phyloP scores from a whole-genome alignment of 2,888 invertebrate genomes.

The Temnothorax rugatulus region DNA sequence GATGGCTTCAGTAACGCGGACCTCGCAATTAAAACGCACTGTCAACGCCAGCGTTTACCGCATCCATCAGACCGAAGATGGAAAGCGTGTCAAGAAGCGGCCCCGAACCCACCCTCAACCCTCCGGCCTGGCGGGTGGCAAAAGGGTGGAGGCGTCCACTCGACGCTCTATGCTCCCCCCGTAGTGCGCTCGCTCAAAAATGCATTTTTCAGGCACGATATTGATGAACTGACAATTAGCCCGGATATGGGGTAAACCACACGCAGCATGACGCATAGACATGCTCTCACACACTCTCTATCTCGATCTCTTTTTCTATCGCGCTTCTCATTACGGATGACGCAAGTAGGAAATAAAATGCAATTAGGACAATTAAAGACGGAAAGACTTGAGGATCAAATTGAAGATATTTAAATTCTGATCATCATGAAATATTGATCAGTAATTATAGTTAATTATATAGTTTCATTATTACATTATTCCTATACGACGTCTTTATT shows the following conservation, averaged over 20 bases:
- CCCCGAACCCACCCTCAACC: not conserved
- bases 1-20: slow-evolving; percentile 54
- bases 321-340: slow-evolving; percentile 12
- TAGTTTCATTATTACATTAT: slow-evolving; percentile 8
- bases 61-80: slow-evolving; percentile 58
- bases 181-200: slow-evolving; percentile 50
- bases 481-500: not conserved
- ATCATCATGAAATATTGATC: not conserved
- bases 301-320: not conserved
- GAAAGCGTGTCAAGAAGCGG: slow-evolving; percentile 60
- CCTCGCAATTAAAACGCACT: slow-evolving; percentile 59
- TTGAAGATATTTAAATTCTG: not conserved
- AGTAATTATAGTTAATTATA: slow-evolving; percentile 12
- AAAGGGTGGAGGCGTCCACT: slow-evolving; percentile 54
- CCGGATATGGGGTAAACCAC: slow-evolving; percentile 46
- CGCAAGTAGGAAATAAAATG: not conserved
- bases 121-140: slow-evolving; percentile 25
- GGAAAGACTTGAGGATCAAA: not conserved
- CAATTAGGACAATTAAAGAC: slow-evolving; percentile 14
- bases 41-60: slow-evolving; percentile 58
- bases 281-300: not conserved
- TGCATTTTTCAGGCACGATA: slow-evolving; percentile 60
- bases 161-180: slow-evolving; percentile 15
- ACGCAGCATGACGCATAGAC: slow-evolving; percentile 19
- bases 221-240: slow-evolving; percentile 62